Conservation (phyloP, 2,888 invertebrate species). For the Chironomus tentans region DNA sequence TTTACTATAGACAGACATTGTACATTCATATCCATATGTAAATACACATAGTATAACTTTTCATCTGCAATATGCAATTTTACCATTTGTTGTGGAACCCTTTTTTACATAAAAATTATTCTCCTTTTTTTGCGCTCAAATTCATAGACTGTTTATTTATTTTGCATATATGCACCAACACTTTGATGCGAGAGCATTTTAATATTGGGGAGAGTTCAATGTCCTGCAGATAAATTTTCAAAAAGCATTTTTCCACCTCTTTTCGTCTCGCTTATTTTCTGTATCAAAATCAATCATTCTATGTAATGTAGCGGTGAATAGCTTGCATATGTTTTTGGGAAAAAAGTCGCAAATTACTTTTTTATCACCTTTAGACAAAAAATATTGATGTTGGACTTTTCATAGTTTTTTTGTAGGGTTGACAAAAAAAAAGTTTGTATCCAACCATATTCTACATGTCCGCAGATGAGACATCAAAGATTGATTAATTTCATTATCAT, state of each 20-base stretch:
- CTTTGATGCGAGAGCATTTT: not conserved
- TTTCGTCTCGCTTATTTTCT: not conserved
- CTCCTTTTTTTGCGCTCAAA: not conserved
- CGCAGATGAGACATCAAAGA: not conserved
- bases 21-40: not conserved
- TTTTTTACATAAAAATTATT: not conserved
- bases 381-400: no score
- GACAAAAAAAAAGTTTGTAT: not conserved
- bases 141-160: not conserved
- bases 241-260: not conserved
- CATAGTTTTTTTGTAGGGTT: no score
- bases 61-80: not conserved
- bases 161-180: not conserved
- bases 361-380: not conserved
- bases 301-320: not conserved
- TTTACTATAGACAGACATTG: not conserved
- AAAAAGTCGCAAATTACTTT: not conserved
- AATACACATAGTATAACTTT: not conserved
- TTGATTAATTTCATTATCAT: not conserved
- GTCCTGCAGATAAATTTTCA: not conserved
- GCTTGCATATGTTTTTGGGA: not conserved
- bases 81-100: not conserved
- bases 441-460: not conserved
- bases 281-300: not conserved
- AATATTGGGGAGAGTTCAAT: not conserved